These are phyloP conservation scores for Lordiphosa clarofinis DNA, from an alignment of 1,140 invertebrate species.

Conservation along the genomic window DNA sequence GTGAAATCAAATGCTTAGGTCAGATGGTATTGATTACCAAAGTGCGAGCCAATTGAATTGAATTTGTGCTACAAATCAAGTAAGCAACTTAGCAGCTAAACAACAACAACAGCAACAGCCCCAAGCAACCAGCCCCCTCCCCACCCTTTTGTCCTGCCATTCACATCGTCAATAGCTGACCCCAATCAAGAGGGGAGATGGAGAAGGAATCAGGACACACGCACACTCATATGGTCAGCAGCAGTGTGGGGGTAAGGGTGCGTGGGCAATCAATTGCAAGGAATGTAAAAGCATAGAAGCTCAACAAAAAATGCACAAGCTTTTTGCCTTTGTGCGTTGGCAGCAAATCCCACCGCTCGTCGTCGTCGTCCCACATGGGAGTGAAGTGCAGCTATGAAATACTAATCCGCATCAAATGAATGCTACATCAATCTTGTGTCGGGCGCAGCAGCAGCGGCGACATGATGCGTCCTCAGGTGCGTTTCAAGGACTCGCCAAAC, in stretches of 20 bases:
- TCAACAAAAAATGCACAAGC: conserved; percentile 46
- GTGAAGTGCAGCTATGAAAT: conserved; percentile 76
- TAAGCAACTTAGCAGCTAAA: conserved; percentile 72
- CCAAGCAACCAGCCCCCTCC: no score
- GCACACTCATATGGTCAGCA: conserved; percentile 14
- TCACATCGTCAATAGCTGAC: conserved; percentile 53
- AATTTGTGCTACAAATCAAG: conserved; percentile 76
- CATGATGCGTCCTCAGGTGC: conserved; percentile 48
- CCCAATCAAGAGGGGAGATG: conserved; percentile 44
- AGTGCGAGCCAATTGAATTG: conserved; percentile 70
- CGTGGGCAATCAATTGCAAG: conserved; percentile 72
- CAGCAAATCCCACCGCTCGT: conserved; percentile 2
- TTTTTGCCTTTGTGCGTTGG: conserved; percentile 40
- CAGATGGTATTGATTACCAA: conserved; percentile 50
- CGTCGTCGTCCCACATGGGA: conserved; percentile 31
- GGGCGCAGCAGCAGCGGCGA: conserved; percentile 42
- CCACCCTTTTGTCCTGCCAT: not conserved
- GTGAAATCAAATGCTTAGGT: conserved; percentile 58
- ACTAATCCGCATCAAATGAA: conserved; percentile 77
- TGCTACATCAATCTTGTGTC: conserved; percentile 77
- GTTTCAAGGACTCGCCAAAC: conserved; percentile 8
- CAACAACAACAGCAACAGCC: conserved; percentile 25
- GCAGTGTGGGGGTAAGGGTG: conserved; percentile 2
- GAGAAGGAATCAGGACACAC: conserved; percentile 31
- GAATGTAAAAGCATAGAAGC: conserved; percentile 51